These are phyloP conservation scores for Euplexia lucipara DNA, from an alignment of 2,888 invertebrate species.

Conservation along the genomic window DNA sequence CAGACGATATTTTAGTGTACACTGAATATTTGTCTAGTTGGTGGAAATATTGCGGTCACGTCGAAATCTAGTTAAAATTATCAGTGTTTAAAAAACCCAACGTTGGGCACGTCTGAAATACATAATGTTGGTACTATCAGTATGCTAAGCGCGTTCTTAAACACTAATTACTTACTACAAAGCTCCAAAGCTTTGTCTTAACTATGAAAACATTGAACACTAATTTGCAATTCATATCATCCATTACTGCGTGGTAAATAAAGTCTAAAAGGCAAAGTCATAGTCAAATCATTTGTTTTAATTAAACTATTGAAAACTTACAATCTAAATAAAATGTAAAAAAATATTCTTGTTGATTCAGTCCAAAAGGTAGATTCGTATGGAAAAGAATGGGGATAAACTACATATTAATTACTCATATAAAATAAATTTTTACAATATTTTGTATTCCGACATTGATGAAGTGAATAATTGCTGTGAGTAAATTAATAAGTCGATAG, in stretches of 20 bases:
- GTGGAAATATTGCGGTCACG: slow-evolving; percentile 41
- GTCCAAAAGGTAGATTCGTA: too few species aligned
- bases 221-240: slow-evolving; percentile 40
- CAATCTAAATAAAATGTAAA: too few species aligned
- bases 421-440: too few species aligned
- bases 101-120: slow-evolving; percentile 35
- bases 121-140: slow-evolving; percentile 33
- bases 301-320: too few species aligned
- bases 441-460: too few species aligned
- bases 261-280: too few species aligned
- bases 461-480: too few species aligned
- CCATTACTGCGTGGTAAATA: slow-evolving; percentile 24
- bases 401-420: too few species aligned
- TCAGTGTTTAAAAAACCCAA: slow-evolving; percentile 32
- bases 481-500: too few species aligned
- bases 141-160: slow-evolving; percentile 35
- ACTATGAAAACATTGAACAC: slow-evolving; percentile 32
- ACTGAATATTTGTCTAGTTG: not conserved
- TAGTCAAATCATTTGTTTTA: too few species aligned
- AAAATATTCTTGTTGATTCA: too few species aligned
- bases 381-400: too few species aligned
- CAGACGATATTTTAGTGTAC: not conserved
- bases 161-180: slow-evolving; percentile 27
- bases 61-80: slow-evolving; percentile 33
- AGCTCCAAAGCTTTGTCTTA: slow-evolving; percentile 22